These are phyloP conservation scores for Ooceraea biroi DNA, from an alignment of 1,140 invertebrate species.

Conservation along the genomic window DNA sequence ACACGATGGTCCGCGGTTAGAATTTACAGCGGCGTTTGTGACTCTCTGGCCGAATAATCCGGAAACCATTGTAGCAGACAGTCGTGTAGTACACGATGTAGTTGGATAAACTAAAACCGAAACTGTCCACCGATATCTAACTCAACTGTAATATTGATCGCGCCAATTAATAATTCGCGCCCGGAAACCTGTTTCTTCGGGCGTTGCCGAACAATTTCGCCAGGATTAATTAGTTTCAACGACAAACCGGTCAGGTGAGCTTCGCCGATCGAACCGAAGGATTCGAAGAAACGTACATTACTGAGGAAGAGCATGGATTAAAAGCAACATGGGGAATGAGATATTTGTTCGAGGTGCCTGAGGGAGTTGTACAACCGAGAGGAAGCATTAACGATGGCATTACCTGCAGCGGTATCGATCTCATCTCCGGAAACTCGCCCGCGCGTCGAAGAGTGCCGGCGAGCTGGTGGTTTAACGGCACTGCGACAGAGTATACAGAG, in stretches of 20 bases:
- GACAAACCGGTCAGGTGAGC: neutral
- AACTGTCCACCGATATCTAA: conserved; percentile 20
- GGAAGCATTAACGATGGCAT: neutral
- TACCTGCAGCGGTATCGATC: conserved; percentile 40
- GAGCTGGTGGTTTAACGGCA: conserved; percentile 21
- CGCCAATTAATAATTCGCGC: conserved; percentile 21
- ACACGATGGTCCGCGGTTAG: conserved; percentile 48
- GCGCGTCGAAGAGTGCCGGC: neutral
- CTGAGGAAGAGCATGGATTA: neutral
- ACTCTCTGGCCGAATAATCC: conserved; percentile 49
- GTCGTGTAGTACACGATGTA: conserved; percentile 1
- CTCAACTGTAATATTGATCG: conserved; percentile 12
- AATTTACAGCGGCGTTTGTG: conserved; percentile 53
- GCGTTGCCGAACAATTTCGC: conserved; percentile 6
- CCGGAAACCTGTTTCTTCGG: neutral
- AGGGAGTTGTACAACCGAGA: conserved; percentile 15
- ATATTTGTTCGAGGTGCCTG: neutral
- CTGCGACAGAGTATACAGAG: neutral
- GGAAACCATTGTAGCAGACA: conserved; percentile 20
- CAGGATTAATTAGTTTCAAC: neutral
- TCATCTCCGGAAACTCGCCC: conserved; percentile 47
- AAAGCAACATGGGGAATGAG: neutral
- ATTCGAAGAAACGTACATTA: no score
- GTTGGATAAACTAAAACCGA: conserved; percentile 12
- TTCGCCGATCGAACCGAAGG: neutral